Evolutionary conservation across 2,113 vertebrate genomes (phyloP).

Genomic region (Montifringilla adamsi): DNA sequence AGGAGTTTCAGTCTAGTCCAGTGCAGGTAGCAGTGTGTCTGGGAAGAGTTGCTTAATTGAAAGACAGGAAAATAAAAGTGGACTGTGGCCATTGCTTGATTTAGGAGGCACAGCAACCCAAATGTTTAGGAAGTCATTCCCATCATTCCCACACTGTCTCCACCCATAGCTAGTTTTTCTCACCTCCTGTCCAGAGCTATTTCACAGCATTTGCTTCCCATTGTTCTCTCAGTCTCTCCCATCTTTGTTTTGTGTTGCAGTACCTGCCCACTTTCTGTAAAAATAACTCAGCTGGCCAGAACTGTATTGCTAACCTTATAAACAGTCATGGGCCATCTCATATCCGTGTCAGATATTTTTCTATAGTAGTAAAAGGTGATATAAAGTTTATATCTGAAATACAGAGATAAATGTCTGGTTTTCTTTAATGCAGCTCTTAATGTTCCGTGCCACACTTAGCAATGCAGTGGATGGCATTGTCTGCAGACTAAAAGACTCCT

Average conservation of each 20-base stretch:
- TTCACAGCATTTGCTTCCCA: background rate
- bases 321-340: background rate
- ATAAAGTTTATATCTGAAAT: background rate
- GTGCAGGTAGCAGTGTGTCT: background rate
- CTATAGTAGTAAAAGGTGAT: background rate
- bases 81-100: background rate
- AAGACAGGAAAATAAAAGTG: background rate
- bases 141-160: background rate
- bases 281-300: background rate
- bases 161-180: background rate
- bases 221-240: background rate
- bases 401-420: background rate
- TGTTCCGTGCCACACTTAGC: background rate
- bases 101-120: background rate
- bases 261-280: background rate
- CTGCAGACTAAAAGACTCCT: slow-evolving; percentile 2
- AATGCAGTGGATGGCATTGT: background rate
- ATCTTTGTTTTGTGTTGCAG: background rate
- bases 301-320: background rate
- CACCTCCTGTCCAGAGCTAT: background rate
- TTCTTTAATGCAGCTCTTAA: slow-evolving; percentile 6
- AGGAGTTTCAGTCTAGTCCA: background rate
- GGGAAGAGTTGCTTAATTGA: background rate
- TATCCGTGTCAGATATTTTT: background rate
- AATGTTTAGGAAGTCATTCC: background rate